Base-by-base conservation (phyloP, 1,140 invertebrate species). In the Lepeophtheirus salmonis region DNA sequence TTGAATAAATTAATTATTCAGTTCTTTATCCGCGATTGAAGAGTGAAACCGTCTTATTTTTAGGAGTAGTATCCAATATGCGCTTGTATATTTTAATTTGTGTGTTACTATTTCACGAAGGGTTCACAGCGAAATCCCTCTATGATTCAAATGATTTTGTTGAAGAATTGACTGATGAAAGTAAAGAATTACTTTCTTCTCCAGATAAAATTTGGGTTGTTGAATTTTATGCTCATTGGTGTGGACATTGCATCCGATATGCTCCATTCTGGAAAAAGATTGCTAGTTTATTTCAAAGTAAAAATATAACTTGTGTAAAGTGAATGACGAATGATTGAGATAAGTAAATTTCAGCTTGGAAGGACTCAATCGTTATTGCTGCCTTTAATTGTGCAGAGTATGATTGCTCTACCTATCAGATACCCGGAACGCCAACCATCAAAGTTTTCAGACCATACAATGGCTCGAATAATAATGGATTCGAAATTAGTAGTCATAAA, bases 201-300 rank as follows among this genome's bases (percentile, higher is more conserved):
- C 77, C 78, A 62, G 72, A 71, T 13, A 74, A 74, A 66, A 79
- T 79, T 0, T 83, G 80, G 73, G 59, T 89, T 1, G 76, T 90
- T 1, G 83, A 91, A 71, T 91, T 90, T 74, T 90, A 89, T 67
- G 88, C 83, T 67, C 83, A 80, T 66, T 91, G 82, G 77, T 92
- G 88, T 68, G 88, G 87, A 0, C 82, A 84, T 68, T 92, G 88
- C 70, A 78, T 82, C 65, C 72, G 79, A 63, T 90, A 86, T 69
- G 81, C 86, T 14, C 81, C 84, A 0, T 78, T 75, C 24, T 90
- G 80, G 76, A 89, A 85, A 72, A 67, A 69, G 4, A 70, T 90
- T 48, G 83, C 83, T 0, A 70, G 71, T 17, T 77, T 82, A 13
- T 52, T 52, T 52, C 4, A 52, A 18, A 10, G 50, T 52, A 22